Evolutionary conservation across 2,113 vertebrate genomes (phyloP), one percentile per base, ranked within the genome.

Genomic region (Zapornia atra): DNA sequence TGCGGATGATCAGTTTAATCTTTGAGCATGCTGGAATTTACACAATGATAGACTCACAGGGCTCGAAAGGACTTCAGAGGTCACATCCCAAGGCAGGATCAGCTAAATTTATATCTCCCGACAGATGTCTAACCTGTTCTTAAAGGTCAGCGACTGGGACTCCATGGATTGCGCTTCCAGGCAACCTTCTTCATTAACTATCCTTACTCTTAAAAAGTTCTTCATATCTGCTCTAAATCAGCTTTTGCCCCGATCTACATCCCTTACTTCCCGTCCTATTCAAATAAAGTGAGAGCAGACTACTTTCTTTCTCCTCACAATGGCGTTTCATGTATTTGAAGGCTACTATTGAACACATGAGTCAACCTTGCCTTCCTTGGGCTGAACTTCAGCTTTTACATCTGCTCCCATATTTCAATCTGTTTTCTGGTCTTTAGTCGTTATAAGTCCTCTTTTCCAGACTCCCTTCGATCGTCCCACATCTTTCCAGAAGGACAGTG

Each of bases 41-140:
- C 59, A 75, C 51, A 87, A 65, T 53, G 73, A 69, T 60, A 76
- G 84, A 94, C 40, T 86, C 78, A 84, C 0, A 70, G 75, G 66
- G 15, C 40, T 91, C 83, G 61, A 83, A 91, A 53, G 44, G 77
- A 91, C 70, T 91, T 84, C 61, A 89, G 94, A 92, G 78, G 77
- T 87, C 91, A 86, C 61, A 85, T 82, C 86, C 82, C 48, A 89
- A 89, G 72, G 69, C 80, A 94, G 79, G 61, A 84, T 82, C 51
- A 82, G 72, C 65, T 89, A 60, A 86, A 89, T 89, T 86, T 91
- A 4, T 64, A 75, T 75, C 48, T 91, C 81, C 53, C 59, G 68
- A 61, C 60, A 91, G 83, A 86, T 70, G 48, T 75, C 51, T 92
- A 88, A 92, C 89, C 86, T 87, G 77, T 61, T 96, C 81, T 79